Base-by-base conservation (phyloP, 2,113 vertebrate species). In the Misgurnus mizolepis region DNA sequence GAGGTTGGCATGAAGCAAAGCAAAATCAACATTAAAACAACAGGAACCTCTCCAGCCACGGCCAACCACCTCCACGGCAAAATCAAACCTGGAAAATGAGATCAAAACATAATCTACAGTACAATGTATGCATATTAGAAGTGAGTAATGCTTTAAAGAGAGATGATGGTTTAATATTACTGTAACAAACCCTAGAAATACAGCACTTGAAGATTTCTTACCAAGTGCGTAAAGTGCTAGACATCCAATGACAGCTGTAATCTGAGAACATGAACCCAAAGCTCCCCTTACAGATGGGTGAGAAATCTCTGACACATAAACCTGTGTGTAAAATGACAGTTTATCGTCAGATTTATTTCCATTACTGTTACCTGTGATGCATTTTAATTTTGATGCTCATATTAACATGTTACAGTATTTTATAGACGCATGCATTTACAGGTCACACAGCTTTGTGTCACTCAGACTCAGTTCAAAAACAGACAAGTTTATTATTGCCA, bases 231-330 rank as follows among this genome's bases (percentile, higher is more conserved):
- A 98, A 2, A 98, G 95, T 0, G 89, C 22, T 65, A 99, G 91
- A 14, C 96, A 89, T 12, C 98, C 98, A 64, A 95, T 93, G 80
- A 99, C 98, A 0, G 95, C 94, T 84, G 96, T 98, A 84, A 98
- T 88, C 92, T 99, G 98, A 58, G 98, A 96, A 4, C 95, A 95
- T 14, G 95, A 94, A 0, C 98, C 98, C 88, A 98, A 79, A 0
- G 89, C 85, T 6, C 98, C 97, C n/a, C 98, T 91, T 12, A 98
- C 91, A 2, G 85, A 76, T 0, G 94, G 92, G 73, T 95, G 94
- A 15, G 96, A 96, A 62, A 99, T 95, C 90, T 99, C 97, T 0
- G 98, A 98, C 81, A 99, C 95, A 75, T 98, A 98, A 15, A 99
- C 95, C 98, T 98, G 91, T 0, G 83, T 80, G 4, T 71, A 2